A percentile compares a stretch with the other conserved stretches of the same genome.
These are phyloP conservation scores for Lota lota DNA, from an alignment of 2,113 vertebrate species.

Conservation along the genomic window DNA sequence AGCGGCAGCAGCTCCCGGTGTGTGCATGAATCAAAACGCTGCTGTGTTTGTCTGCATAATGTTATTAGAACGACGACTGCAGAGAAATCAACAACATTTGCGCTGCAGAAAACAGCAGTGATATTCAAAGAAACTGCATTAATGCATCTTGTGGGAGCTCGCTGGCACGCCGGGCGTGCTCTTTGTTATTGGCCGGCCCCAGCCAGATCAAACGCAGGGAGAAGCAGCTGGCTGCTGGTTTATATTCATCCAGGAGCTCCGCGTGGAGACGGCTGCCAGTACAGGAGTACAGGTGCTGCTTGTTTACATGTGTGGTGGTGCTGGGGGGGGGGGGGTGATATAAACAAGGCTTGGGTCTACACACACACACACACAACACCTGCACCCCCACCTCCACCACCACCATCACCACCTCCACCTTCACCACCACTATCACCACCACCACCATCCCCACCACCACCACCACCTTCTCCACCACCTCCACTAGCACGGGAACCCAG, in stretches of 20 bases:
- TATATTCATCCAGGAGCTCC: constrained; percentile 56
- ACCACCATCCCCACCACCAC: too few relatives aligned
- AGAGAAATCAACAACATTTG: constrained; percentile 25
- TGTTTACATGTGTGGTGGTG: constrained; percentile 64
- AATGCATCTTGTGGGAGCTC: constrained; percentile 34
- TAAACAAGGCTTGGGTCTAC: constrained; percentile 27
- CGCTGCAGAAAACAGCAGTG: constrained; percentile 13
- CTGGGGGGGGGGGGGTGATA: constrained; percentile 12
- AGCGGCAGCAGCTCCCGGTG: neutral
- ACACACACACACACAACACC: neutral
- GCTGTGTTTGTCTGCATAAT: constrained; percentile 6
- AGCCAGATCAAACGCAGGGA: constrained; percentile 55
- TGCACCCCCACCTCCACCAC: too few relatives aligned
- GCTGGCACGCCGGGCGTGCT: constrained; percentile 26
- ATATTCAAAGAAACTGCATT: constrained; percentile 35
- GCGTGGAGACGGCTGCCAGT: constrained; percentile 21
- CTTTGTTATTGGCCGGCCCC: constrained; percentile 61
- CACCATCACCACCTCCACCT: too few relatives aligned
- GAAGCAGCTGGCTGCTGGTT: constrained; percentile 67
- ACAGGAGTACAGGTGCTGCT: constrained; percentile 53
- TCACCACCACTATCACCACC: too few relatives aligned
- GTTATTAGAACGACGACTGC: constrained; percentile 18
- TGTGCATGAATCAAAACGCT: constrained; percentile 2
- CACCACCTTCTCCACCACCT: too few relatives aligned
- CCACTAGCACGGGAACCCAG: too few relatives aligned